Base-by-base conservation (phyloP, 1,140 invertebrate species). In the Grapholita molesta region DNA sequence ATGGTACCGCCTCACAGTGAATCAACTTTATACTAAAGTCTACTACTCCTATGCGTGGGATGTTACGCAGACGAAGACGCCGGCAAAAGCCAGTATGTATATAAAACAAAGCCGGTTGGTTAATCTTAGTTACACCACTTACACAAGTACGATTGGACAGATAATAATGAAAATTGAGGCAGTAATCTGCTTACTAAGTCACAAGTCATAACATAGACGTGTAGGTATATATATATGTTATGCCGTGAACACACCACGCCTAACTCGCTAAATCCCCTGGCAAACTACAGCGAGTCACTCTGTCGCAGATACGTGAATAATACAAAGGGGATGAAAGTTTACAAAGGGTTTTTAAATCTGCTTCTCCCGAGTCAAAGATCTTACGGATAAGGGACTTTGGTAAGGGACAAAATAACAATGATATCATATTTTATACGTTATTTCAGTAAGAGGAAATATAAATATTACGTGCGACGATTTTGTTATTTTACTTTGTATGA, bases 341-440 rank as follows among this genome's bases (percentile, higher is more conserved):
- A 61, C 25, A 61, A 61, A 61, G 55, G 55, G 55, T 61, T 61
- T 61, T 61, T 61, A 61, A 57, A 61, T 61, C 55, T 61, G 55
- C 25, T 61, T 61, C 55, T 61, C 25, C 30, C 25, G 25, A 15
- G 55, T 15, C 24, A 30, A 28, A 61, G 55, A 30, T 61, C 55
- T 61, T 9, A 21, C 55, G 55, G 23, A 28, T 61, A 61, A 61
- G 55, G 55, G 55, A 61, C 53, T 28, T 61, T 61, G n/a, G n/a
- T 32, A 61, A 1, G 8, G 55, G 0, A 18, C 55, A 61, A 61
- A 30, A 61, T 61, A 30, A 28, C 24, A 61, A 15, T 30, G n/a
- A 30, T 32, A 12, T 48, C 15, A 21, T 48, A 48, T 11, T 9
- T 3, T 35, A 6, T 5, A 21, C 6, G 18, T 18, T 48, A 48